Conservation (phyloP, 2,113 vertebrate species). For the Dromas ardeola region DNA sequence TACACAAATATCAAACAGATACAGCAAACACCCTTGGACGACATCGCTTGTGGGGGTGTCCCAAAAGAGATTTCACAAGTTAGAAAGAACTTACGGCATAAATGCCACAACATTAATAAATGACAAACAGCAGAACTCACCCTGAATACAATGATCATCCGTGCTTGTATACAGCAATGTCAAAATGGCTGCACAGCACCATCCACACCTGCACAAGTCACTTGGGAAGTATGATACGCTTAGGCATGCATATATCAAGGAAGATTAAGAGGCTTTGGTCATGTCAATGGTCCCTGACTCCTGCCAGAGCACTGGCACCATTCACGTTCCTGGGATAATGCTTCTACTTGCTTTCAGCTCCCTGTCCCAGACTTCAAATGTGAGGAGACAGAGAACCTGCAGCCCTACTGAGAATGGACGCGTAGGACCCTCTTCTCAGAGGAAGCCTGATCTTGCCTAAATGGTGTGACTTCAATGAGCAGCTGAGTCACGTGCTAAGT, state of each 20-base stretch:
- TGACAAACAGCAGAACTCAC: background rate
- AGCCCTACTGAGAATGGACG: background rate
- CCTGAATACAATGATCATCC: background rate
- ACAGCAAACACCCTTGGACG: background rate
- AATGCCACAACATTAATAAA: background rate
- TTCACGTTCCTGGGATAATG: background rate
- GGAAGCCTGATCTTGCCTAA: background rate
- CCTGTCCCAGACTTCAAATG: background rate
- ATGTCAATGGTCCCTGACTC: background rate
- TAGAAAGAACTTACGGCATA: background rate
- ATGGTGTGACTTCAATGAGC: background rate
- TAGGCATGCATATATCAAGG: background rate
- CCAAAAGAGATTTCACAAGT: background rate
- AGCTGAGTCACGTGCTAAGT: background rate
- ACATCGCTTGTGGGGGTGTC: background rate
- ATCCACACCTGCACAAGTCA: background rate
- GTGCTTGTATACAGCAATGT: background rate
- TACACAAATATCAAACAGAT: background rate
- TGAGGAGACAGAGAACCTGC: background rate
- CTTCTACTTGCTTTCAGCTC: background rate
- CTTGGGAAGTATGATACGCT: background rate
- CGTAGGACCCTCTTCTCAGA: background rate
- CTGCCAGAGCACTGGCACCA: background rate
- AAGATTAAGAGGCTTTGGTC: background rate
- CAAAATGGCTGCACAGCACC: background rate